These are phyloP conservation scores for Raja brachyura DNA, from an alignment of 2,113 vertebrate genomes.

Conservation along the genomic window DNA sequence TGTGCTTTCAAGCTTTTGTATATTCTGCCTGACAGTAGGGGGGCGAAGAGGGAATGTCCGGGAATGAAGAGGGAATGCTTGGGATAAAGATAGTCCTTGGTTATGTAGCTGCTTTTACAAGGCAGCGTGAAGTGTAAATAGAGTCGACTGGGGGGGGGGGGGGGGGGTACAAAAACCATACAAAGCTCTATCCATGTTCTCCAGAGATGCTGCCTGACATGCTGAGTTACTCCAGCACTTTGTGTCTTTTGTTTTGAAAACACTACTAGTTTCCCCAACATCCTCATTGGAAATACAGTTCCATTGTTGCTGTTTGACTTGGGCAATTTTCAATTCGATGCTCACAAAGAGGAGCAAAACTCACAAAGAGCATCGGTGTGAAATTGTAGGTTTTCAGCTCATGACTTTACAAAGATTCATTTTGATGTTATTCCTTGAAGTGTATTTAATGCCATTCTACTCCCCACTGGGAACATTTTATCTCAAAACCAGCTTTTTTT, in stretches of 20 bases:
- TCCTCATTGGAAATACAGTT: not conserved
- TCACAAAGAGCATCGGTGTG: not conserved
- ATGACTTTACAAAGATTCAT: not conserved
- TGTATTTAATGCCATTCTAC: not conserved
- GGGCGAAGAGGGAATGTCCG: no score
- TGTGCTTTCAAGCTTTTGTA: no score
- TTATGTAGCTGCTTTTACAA: no score
- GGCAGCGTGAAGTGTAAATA: no score
- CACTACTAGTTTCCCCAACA: not conserved
- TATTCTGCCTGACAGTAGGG: no score
- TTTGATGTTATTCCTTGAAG: not conserved
- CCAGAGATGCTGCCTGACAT: no score
- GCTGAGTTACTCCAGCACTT: no score
- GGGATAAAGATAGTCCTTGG: no score
- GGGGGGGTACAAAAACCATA: not conserved
- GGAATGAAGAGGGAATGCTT: no score
- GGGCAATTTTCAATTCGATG: not conserved
- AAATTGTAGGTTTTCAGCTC: no score
- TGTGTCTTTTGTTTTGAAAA: not conserved
- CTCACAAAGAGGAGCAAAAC: not conserved
- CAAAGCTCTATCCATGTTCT: no score
- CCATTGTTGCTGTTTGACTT: not conserved
- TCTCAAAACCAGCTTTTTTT: not conserved
- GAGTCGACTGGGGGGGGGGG: no score
- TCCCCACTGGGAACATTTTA: not conserved